Conservation (phyloP, 2,888 invertebrate species). For the Phyllotreta cruciferae region DNA sequence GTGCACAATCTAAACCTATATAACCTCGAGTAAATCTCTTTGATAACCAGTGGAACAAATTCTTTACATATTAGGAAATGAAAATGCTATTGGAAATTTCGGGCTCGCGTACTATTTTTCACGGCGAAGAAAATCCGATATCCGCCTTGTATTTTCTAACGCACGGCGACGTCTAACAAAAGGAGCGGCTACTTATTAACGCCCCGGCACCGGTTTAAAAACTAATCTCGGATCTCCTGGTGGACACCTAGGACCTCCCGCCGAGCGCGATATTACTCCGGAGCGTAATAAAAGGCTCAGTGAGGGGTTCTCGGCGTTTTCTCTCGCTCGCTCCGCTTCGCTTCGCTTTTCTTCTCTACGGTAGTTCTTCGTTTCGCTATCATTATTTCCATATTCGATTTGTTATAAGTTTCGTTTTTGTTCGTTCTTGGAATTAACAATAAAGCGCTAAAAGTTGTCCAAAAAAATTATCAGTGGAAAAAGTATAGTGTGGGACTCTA, state of each 20-base stretch:
- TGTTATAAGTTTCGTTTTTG: not conserved
- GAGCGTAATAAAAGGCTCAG: conserved; percentile 35
- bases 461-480: too few relatives aligned
- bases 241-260: conserved; percentile 52
- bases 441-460: too few relatives aligned
- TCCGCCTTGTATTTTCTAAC: conserved; percentile 22
- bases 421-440: not conserved
- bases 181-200: conserved; percentile 45
- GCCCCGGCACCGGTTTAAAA: conserved; percentile 48
- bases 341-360: not conserved
- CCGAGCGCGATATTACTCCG: conserved; percentile 43
- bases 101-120: conserved; percentile 3
- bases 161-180: conserved; percentile 29
- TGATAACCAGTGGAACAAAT: too few relatives aligned
- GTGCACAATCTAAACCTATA: too few relatives aligned
- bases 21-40: too few relatives aligned
- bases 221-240: conserved; percentile 53
- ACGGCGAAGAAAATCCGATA: conserved; percentile 8
- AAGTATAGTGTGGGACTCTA: too few relatives aligned
- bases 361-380: conserved; percentile 9
- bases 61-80: too few relatives aligned
- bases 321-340: not conserved
- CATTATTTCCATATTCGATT: conserved; percentile 9
- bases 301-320: conserved; percentile 21
- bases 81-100: too few relatives aligned